phyloP scores from a whole-genome alignment of 2,888 invertebrate species.

The Callimorpha dominula region DNA sequence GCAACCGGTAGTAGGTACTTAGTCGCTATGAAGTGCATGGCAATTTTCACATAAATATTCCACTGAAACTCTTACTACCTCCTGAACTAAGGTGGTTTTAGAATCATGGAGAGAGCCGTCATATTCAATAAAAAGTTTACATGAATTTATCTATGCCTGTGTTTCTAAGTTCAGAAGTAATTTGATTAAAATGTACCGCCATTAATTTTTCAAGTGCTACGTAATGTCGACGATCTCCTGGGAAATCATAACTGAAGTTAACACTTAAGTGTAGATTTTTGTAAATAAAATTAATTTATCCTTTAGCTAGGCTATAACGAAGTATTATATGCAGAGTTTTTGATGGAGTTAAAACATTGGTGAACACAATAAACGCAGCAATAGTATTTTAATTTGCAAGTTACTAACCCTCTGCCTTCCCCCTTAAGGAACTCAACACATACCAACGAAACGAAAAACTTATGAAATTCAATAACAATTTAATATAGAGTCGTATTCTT shows the following conservation, averaged over 20 bases:
- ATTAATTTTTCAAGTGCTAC: conserved; percentile 2
- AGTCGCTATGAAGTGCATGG: no score
- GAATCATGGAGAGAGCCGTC: not conserved
- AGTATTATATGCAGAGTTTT: no score
- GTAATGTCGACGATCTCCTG: conserved; percentile 4
- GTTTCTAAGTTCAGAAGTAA: conserved; percentile 4
- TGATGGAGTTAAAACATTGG: no score
- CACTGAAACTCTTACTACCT: not conserved
- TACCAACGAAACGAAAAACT: no score
- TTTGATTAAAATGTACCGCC: not conserved
- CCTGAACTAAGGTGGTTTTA: not conserved
- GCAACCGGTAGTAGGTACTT: no score
- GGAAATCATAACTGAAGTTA: not conserved
- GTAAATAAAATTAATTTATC: not conserved
- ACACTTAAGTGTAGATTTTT: not conserved
- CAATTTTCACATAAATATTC: no score
- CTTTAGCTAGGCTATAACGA: not conserved
- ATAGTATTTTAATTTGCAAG: no score
- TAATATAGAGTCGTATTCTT: no score
- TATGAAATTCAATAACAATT: no score
- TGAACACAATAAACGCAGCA: no score
- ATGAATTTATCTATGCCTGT: not conserved
- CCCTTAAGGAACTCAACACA: no score
- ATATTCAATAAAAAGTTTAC: not conserved
- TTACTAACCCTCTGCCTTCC: no score